A percentile compares a stretch with the other conserved stretches of the same genome.
phyloP scores from a whole-genome alignment of 2,113 vertebrate species.

The Sapajus apella region DNA sequence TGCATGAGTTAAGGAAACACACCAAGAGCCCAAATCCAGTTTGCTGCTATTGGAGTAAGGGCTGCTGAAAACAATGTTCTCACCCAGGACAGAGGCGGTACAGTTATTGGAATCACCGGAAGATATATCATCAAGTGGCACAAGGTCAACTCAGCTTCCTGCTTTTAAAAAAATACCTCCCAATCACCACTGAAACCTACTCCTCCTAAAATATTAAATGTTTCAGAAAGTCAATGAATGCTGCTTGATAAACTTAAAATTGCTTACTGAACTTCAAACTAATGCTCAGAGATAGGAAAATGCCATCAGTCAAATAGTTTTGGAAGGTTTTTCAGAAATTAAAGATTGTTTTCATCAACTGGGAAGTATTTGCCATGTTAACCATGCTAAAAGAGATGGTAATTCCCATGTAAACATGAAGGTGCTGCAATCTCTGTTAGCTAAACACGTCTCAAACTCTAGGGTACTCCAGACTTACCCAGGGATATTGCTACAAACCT shows the following conservation, averaged over 20 bases:
- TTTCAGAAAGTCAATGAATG: neutral
- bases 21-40: neutral
- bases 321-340: neutral
- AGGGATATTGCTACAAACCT: neutral
- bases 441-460: neutral
- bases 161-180: neutral
- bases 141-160: neutral
- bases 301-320: neutral
- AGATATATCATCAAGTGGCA: neutral
- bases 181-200: neutral
- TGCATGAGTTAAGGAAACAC: neutral
- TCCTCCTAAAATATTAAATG: neutral
- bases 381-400: neutral
- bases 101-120: neutral
- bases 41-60: neutral
- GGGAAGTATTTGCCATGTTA: neutral
- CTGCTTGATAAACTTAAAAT: neutral
- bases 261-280: neutral
- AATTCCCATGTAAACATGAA: neutral
- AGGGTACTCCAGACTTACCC: neutral
- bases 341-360: neutral
- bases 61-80: neutral
- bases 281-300: neutral
- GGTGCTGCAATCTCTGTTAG: neutral
- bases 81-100: neutral